Base-by-base conservation (phyloP, 2,797 vertebrate genomes). In the Meda fulgida region DNA sequence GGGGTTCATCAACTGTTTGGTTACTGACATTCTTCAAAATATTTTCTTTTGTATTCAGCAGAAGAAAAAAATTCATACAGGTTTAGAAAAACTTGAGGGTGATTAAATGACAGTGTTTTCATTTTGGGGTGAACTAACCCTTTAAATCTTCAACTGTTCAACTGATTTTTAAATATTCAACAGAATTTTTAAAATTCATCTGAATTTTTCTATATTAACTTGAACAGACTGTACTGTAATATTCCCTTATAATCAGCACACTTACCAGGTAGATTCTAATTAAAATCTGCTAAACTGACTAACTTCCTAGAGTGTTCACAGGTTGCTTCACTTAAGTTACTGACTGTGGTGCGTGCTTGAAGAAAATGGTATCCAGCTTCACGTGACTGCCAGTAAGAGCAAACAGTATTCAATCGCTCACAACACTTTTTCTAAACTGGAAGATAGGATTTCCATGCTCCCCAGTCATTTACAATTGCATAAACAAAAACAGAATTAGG, bases 311-410 rank as follows among this genome's bases (percentile, higher is more conserved):
- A 55, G 3, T 55, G 53, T 7, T 23, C 53, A 55, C 0, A 1
- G 53, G 3, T 55, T 23, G 29, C 46, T 53, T 78, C 16, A 38
- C 48, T 78, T 58, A 38, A 69, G 69, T 81, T 81, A 26, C 48
- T 40, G 66, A 38, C 48, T 55, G 48, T 11, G 48, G 10, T 67
- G 19, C 23, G 21, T 69, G 38, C 66, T 70, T 26, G 40, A 80
- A 55, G n/a, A 34, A 11, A 80, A 80, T 40, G 36, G 48, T 40
- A 70, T 55, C 23, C 14, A 69, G 31, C 65, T 51, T 70, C 23
- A 55, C 66, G 11, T 51, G 14, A 46, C 31, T 55, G 48, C 46
- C 66, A 67, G 46, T 38, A 55, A 69, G 46, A 70, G 78, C 46
- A 53, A 80, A 80, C 65, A 3, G 31, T 53, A 55, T 76, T 36